A percentile compares a stretch with the other conserved stretches of the same genome.
phyloP scores from a whole-genome alignment of 2,888 invertebrate species.

The Tridacna crocea region DNA sequence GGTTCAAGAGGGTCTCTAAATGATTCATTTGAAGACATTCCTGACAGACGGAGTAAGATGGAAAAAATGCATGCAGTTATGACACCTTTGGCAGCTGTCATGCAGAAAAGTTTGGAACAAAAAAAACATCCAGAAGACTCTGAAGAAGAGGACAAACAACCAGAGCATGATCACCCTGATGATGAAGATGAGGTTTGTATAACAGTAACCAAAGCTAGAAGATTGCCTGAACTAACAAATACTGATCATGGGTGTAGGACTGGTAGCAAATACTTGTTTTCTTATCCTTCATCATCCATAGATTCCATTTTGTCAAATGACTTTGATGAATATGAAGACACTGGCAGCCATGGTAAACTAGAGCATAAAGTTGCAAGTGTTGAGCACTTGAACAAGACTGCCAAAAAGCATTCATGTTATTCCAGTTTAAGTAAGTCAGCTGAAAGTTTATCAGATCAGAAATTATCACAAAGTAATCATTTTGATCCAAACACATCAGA shows the following conservation, averaged over 20 bases:
- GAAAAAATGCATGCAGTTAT: slow-evolving; percentile 69
- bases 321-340: slow-evolving; percentile 53
- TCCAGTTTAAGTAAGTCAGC: slow-evolving; percentile 30
- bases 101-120: slow-evolving; percentile 35
- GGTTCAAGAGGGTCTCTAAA: slow-evolving; percentile 38
- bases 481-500: slow-evolving; percentile 9
- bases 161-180: neutral
- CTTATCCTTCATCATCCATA: slow-evolving; percentile 58
- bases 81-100: slow-evolving; percentile 63
- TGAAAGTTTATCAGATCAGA: slow-evolving; percentile 34
- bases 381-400: neutral
- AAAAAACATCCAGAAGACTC: slow-evolving; percentile 20
- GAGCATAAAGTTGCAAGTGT: slow-evolving; percentile 15
- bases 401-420: neutral
- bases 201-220: slow-evolving; percentile 13
- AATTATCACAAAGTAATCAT: slow-evolving; percentile 15
- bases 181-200: slow-evolving; percentile 38
- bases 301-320: slow-evolving; percentile 54
- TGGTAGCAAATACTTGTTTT: slow-evolving; percentile 46
- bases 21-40: slow-evolving; percentile 59
- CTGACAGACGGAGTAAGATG: slow-evolving; percentile 64
- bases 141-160: slow-evolving; percentile 15
- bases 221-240: slow-evolving; percentile 18
- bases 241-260: slow-evolving; percentile 12
- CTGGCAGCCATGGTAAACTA: neutral